Evolutionary conservation across 2,797 vertebrate species (phyloP).

Genomic region (Champsocephalus esox): DNA sequence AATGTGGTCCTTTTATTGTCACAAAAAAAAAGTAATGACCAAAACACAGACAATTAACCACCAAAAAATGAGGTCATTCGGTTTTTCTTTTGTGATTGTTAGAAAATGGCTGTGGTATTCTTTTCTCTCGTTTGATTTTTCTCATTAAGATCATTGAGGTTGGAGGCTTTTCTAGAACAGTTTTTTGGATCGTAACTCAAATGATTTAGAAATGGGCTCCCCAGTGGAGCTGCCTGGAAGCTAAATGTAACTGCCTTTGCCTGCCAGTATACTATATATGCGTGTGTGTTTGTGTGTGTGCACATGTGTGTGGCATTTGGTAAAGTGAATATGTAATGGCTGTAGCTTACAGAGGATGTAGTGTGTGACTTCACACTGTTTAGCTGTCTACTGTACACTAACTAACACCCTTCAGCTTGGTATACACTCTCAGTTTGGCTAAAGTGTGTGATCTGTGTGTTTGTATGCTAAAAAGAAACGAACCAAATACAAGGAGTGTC

Average conservation of each 20-base stretch:
- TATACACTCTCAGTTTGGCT: slow-evolving; percentile 33
- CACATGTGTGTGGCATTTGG: background rate
- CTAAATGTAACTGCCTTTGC: too few species aligned
- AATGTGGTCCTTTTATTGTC: slow-evolving; percentile 6
- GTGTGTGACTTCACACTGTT: slow-evolving; percentile 49
- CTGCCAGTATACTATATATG: slow-evolving; percentile 28
- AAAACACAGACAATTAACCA: slow-evolving; percentile 26
- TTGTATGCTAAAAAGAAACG: slow-evolving; percentile 28
- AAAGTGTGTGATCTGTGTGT: slow-evolving; percentile 29
- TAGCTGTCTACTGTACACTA: slow-evolving; percentile 44
- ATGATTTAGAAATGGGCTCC: slow-evolving; percentile 64
- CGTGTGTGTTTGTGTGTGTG: slow-evolving; percentile 5
- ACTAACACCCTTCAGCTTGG: slow-evolving; percentile 53
- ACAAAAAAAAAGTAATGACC: slow-evolving; percentile 11
- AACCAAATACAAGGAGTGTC: slow-evolving; percentile 73
- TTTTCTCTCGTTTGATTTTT: slow-evolving; percentile 55
- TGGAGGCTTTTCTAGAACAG: slow-evolving; percentile 47
- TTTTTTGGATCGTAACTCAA: slow-evolving; percentile 41
- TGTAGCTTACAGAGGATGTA: slow-evolving; percentile 40
- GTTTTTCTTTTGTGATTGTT: slow-evolving; percentile 5
- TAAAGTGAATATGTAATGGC: slow-evolving; percentile 18
- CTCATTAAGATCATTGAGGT: slow-evolving; percentile 50
- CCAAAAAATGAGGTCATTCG: slow-evolving; percentile 12
- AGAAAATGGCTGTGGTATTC: slow-evolving; percentile 5
- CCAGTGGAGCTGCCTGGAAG: slow-evolving; percentile 41